Percentiles rank a stretch among this genome's conserved stretches.
phyloP scores from a whole-genome alignment of 2,888 invertebrate genomes.

The Conistra vaccinii region DNA sequence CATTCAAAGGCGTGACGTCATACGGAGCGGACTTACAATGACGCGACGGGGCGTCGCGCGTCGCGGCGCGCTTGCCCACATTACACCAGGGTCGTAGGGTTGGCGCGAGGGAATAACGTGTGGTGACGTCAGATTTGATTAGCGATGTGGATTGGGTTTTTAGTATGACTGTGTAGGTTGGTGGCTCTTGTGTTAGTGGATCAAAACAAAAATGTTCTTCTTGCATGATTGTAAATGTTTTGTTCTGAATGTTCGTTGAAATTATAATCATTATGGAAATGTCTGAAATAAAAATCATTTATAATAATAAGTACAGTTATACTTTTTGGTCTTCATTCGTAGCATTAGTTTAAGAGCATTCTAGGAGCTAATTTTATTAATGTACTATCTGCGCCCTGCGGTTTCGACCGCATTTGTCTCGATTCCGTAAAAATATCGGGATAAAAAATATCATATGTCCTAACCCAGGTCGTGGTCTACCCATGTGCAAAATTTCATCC shows the following conservation, averaged over 20 bases:
- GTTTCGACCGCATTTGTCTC: too few relatives aligned
- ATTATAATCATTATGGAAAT: neutral
- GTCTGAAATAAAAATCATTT: neutral
- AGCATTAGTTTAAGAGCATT: neutral
- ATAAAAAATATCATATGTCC: too few relatives aligned
- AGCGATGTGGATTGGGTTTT: constrained; percentile 49
- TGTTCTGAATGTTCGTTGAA: neutral
- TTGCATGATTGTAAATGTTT: neutral
- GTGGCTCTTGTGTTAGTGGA: constrained; percentile 3
- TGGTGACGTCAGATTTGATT: constrained; percentile 51
- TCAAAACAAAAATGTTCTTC: neutral
- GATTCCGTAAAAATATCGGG: too few relatives aligned
- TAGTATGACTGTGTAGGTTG: constrained; percentile 22
- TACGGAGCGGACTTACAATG: constrained; percentile 76
- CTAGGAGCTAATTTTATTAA: neutral
- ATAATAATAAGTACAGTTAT: neutral
- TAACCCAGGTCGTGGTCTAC: too few relatives aligned
- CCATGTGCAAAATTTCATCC: too few relatives aligned
- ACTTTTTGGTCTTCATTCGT: neutral
- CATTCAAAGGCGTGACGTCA: constrained; percentile 80
- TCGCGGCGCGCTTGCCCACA: constrained; percentile 77
- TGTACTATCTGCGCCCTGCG: too few relatives aligned
- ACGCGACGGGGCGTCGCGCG: constrained; percentile 79
- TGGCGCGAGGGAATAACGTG: constrained; percentile 63
- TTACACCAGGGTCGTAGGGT: constrained; percentile 79